A percentile compares a stretch with the other conserved stretches of the same genome.
Conservation (phyloP, 1,140 invertebrate species). For the Apis florea region DNA sequence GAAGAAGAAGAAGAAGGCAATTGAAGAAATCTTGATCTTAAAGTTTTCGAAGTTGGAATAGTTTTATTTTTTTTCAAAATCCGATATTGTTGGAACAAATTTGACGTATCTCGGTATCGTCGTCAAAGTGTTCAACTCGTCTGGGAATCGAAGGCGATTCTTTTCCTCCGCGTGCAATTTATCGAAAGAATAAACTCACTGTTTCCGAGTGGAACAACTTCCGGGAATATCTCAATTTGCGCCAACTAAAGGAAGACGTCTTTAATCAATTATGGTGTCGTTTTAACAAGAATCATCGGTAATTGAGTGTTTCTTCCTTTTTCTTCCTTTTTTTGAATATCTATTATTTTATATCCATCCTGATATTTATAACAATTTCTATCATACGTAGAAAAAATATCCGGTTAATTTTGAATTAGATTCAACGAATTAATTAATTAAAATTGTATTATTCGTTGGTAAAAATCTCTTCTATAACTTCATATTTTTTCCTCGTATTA, state of each 20-base stretch:
- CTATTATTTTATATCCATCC: no score
- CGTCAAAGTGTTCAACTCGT: not conserved
- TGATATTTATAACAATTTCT: no score
- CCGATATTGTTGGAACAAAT: not conserved
- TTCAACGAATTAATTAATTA: no score
- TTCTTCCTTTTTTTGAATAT: no score
- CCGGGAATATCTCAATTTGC: not conserved
- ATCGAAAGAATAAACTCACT: not conserved
- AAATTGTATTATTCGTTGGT: no score
- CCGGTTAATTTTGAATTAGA: no score
- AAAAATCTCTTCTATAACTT: no score
- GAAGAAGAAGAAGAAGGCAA: no score
- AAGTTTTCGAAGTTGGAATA: not conserved
- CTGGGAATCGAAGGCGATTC: not conserved
- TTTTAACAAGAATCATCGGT: not conserved
- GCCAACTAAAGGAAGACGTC: not conserved
- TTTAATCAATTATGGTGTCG: not conserved
- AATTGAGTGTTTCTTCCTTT: not conserved
- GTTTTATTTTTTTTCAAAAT: conserved; percentile 19
- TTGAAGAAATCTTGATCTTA: no score
- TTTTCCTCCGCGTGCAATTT: not conserved
- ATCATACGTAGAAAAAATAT: no score
- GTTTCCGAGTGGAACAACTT: not conserved
- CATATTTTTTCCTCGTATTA: no score
- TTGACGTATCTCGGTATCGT: not conserved